Evolutionary conservation across 2,113 vertebrate species (phyloP), one percentile per base, ranked within the genome.

Genomic region (Podiceps cristatus): DNA sequence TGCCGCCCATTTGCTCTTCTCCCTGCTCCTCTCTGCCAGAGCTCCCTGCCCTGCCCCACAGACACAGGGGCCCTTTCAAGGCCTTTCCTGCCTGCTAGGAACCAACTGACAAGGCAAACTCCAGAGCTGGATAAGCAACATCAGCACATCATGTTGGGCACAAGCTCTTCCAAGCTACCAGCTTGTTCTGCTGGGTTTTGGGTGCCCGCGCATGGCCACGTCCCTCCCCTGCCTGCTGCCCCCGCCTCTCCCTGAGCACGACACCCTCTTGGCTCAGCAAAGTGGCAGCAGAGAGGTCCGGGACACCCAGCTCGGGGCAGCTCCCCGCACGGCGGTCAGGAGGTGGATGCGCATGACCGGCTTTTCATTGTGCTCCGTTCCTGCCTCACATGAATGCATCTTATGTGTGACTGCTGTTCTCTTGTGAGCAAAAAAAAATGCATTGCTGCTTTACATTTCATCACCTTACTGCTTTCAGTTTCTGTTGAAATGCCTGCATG

Each of bases 201-300:
- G 60, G 45, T 35, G 22, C 40, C 6, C 25, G 0, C 1, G 2
- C 3, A 1, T 13, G 3, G 1, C 35, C 4, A 2, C 45, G 52
- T 8, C 56, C 35, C 42, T 73, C 28, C 20, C 29, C 75, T 50
- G 40, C 33, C 82, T 66, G 50, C 50, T 67, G 58, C 42, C 27
- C 13, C 27, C 28, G 11, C 59, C 40, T 42, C 44, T 68, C 44
- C 28, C 17, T 63, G 27, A 53, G 5, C 60, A 5, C 45, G 49
- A 10, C 59, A 60, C 47, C 4, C 0, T 27, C 73, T 52, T 62
- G 16, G 75, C 14, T 6, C 0, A 17, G 24, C 18, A 44, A 35
- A 74, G 24, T 31, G 80, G 42, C 1, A 7, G 42, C 50, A 53
- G 50, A 53, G 42, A 1, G 4, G 9, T 9, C 27, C 29, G 27